Evolutionary conservation across 64 coral and sea anemone genomes (phyloP), one percentile per base, ranked within the genome.

Genomic region (Orbicella faveolata): DNA sequence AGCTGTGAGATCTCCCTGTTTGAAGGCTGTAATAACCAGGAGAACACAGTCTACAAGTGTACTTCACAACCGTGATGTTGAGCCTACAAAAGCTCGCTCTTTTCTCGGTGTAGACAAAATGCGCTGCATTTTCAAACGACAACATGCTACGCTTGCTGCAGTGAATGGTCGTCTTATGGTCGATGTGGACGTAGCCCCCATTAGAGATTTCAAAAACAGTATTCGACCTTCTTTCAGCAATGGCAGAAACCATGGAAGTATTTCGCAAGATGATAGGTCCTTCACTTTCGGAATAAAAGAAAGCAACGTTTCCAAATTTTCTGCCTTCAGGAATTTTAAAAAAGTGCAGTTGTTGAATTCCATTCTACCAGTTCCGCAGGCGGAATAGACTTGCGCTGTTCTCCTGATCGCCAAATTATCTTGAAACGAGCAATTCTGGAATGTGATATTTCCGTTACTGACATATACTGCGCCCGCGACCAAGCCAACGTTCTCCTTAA

Each of bases 21-120:
- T 91, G 53, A 57, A 95, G 89, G 65, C 93, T 95, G 59, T 95
- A 95, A 61, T 79, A 83, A 3, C 89, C 88, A 54, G 77, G 53
- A 25, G 69, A 79, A 19, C 93, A 95, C 35, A 80, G 73, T 79
- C 36, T 66, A 25, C 93, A 95, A 2, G 70, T 30, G 21, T 88
- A 88, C 35, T 37, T 63, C 23, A 88, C 20, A 2, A 63, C 75
- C 4, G 89, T 88, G 8, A 88, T 75, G 21, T 95, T 95, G 35
- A 88, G 69, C 0, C 25, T 8, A 51, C 83, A 94, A 23, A 69
- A 80, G 15, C 15, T 6, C 23, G 7, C 35, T 75, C 30, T 83
- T 17, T 80, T 90, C 51, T 83, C 37, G 1, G 84, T 77, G 13
- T 39, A 80, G 16, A 83, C 35, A 35, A 68, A 65, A 25, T 88